Base-by-base conservation (phyloP, 1,140 invertebrate genomes). In the Halictus rubicundus region DNA sequence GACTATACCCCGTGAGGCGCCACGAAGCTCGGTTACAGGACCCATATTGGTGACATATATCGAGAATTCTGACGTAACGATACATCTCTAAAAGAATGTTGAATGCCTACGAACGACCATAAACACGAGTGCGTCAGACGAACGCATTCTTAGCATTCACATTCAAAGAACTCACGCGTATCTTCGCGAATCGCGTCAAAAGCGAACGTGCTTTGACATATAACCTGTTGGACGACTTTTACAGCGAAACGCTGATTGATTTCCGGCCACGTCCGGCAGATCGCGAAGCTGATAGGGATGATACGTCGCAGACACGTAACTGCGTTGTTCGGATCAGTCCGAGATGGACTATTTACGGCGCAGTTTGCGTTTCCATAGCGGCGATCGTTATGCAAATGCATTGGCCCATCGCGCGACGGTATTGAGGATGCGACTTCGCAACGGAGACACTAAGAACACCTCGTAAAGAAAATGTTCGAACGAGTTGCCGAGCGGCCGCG, bases 331-430 rank as follows among this genome's bases (percentile, higher is more conserved):
- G 52, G 49, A 10, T 19, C 63, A 76, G 39, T 12, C 19, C 64
- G 25, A 25, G 14, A 16, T 27, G 27, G 12, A 12, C 23, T 75
- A 68, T 75, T 75, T 76, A 76, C 37, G 73, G 59, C 39, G 65
- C 65, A 59, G 64, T 76, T 68, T 54, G 52, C n/a, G 52, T 68
- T 68, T 37, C 42, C 37, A 42, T 42, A 42, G 19, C 37, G 37
- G 25, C 37, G 52, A 59, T 42, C 65, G 39, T 76, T 76, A 76
- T 76, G 73, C 52, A 76, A 76, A 76, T 76, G 23, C 16, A 66
- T 46, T 32, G 37, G 37, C n/a, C 39, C 25, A 12, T 46, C 73
- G 46, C 7, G 49, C 32, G 7, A 19, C 23, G 21, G 39, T 75
- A 75, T 68, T 2, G 64, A n/a, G 23, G 64, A 27, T 39, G 49